Evolutionary conservation across 1,140 invertebrate genomes (phyloP), one percentile per base, ranked within the genome.

Genomic region (Caligus rogercresseyi): DNA sequence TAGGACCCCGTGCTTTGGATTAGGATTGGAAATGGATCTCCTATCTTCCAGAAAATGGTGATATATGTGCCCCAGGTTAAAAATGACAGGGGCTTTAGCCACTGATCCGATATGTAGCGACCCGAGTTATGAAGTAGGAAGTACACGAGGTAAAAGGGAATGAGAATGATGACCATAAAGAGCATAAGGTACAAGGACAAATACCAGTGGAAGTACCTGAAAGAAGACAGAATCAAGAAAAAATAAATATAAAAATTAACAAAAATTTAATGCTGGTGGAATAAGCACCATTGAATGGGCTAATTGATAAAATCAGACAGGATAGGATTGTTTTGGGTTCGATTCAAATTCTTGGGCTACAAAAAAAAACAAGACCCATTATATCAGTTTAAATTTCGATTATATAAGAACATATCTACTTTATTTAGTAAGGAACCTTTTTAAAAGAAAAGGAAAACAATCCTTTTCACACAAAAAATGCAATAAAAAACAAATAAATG

Each of bases 41-140:
- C 96, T 67, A 98, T 83, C 78, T 97, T 95, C 95, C 96, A 98
- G 70, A 99, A 97, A 64, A 94, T 82, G 70, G 95, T 94, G 0
- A 98, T 78, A 71, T 94, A 98, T 25, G 87, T 78, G 61, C 91
- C 77, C 86, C 94, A 99, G 0, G 86, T 80, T 62, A 86, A 71
- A 43, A 89, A 71, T 4, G 92, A 91, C 25, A 97, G 72, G 24
- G 85, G 81, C 64, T 83, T 80, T 68, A 89, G 83, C 69, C 85
- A 79, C 68, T 84, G 83, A 67, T 81, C 76, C 69, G 80, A 84
- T 67, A 95, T 89, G 94, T 74, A 68, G 69, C 68, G 57, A 59
- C 57, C 18, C 21, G 59, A 31, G 53, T n/a, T 54, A 25, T 16
- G 23, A 25, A 66, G 15, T 21, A 92, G 84, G 72, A 88, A 95